Evolutionary conservation across 1,140 invertebrate species (phyloP).

Genomic region (Tetranychus cinnabarinus): DNA sequence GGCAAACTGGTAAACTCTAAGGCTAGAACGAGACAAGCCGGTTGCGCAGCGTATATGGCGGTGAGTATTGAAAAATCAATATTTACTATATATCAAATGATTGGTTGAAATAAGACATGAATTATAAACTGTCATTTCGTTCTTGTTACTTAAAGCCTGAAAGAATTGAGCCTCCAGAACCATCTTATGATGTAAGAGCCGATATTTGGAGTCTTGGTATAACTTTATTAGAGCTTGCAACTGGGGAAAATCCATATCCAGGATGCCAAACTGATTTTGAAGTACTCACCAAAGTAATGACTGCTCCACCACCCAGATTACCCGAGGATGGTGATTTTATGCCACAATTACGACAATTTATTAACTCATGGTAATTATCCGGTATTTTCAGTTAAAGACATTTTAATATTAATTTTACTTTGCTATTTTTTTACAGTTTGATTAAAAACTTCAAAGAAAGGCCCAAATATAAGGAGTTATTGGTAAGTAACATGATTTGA

Average conservation of each 20-base stretch:
- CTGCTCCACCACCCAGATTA: conserved; percentile 56
- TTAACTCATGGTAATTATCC: conserved; percentile 43
- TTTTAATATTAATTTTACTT: conserved; percentile 15
- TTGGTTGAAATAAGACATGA: neutral
- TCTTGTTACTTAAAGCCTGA: conserved; percentile 37
- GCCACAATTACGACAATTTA: conserved; percentile 59
- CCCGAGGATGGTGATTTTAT: conserved; percentile 51
- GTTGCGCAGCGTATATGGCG: conserved; percentile 97
- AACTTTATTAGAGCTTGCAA: conserved; percentile 65
- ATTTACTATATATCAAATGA: neutral
- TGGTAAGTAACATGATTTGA: conserved; percentile 21
- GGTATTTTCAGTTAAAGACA: neutral
- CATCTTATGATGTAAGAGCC: conserved; percentile 76
- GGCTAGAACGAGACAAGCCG: conserved; percentile 88
- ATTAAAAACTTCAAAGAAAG: conserved; percentile 67
- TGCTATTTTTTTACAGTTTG: conserved; percentile 36
- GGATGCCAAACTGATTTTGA: conserved; percentile 80
- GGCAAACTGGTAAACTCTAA: conserved; percentile 88
- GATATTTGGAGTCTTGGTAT: conserved; percentile 93
- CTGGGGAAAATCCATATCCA: conserved; percentile 59
- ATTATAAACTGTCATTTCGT: conserved; percentile 1
- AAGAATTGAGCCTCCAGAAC: conserved; percentile 61
- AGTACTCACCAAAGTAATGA: conserved; percentile 73
- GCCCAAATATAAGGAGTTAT: conserved; percentile 73
- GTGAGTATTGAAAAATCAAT: conserved; percentile 9